These are phyloP conservation scores for Melanerpes formicivorus DNA, from an alignment of 2,113 vertebrate genomes.

Conservation along the genomic window DNA sequence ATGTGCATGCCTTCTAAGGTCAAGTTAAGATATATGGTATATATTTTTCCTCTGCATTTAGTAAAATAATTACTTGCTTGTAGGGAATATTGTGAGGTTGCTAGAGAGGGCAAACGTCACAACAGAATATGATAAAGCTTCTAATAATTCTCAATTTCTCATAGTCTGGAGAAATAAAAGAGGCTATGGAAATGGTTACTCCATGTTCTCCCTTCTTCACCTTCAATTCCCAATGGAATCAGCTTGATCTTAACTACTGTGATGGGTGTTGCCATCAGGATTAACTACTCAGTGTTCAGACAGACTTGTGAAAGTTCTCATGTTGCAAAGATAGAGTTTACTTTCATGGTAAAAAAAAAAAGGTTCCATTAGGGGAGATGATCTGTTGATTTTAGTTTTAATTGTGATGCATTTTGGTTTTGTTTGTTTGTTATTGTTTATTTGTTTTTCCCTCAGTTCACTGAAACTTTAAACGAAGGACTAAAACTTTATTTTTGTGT, in stretches of 20 bases:
- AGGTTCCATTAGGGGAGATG: neutral
- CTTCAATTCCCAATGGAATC: neutral
- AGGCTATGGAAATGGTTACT: neutral
- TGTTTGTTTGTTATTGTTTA: too few species aligned
- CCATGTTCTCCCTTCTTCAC: neutral
- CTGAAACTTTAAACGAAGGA: neutral
- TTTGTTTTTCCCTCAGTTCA: neutral
- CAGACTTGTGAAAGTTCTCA: neutral
- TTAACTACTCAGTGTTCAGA: neutral
- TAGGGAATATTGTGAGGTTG: too few species aligned
- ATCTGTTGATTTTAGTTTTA: neutral
- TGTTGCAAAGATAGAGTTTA: neutral
- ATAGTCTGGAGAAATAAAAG: neutral
- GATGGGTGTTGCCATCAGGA: neutral
- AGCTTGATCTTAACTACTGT: neutral
- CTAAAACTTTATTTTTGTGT: neutral
- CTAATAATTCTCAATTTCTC: neutral
- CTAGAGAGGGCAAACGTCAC: neutral
- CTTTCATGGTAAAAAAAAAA: neutral
- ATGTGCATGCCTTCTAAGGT: neutral
- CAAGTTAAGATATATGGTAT: neutral
- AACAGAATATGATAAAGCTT: neutral
- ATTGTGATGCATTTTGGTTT: neutral
- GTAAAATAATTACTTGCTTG: neutral
- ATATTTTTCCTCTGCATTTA: neutral